These are phyloP conservation scores for Eucera pruinosa DNA, from an alignment of 2,888 invertebrate species.

Conservation along the genomic window DNA sequence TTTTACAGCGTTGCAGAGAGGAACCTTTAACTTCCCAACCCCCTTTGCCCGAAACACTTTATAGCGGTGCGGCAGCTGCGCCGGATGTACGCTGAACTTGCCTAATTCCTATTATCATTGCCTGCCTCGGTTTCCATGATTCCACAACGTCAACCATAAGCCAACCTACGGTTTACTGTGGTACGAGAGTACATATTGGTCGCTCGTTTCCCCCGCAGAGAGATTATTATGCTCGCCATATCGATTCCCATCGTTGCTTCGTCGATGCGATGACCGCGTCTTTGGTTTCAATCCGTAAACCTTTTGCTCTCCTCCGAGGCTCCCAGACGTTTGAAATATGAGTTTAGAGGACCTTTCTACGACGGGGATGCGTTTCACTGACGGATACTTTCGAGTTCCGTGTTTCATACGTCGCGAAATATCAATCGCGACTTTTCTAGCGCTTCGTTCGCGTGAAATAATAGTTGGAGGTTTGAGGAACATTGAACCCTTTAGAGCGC, in stretches of 20 bases:
- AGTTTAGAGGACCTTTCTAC: too few species aligned
- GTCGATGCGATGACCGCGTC: too few species aligned
- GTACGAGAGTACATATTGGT: neutral
- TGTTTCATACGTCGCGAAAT: too few species aligned
- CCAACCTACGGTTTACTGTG: slow-evolving; percentile 6
- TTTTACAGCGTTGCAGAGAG: slow-evolving; percentile 1
- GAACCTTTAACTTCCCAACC: neutral
- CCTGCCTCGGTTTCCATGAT: slow-evolving; percentile 6
- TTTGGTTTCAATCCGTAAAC: neutral
- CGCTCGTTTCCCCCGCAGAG: neutral
- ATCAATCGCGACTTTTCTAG: too few species aligned
- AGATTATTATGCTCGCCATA: neutral
- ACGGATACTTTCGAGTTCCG: too few species aligned
- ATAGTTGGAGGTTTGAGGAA: too few species aligned
- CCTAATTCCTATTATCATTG: slow-evolving; percentile 45
- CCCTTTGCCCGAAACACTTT: slow-evolving; percentile 6
- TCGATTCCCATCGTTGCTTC: neutral
- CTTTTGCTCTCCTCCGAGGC: too few species aligned
- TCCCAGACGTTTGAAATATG: too few species aligned
- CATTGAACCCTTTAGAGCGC: too few species aligned
- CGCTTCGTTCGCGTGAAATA: too few species aligned
- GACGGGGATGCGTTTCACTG: too few species aligned
- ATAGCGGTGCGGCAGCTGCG: slow-evolving; percentile 24
- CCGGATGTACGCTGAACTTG: slow-evolving; percentile 25
- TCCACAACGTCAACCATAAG: slow-evolving; percentile 20